A percentile compares a stretch with the other conserved stretches of the same genome.
Evolutionary conservation across 1,140 invertebrate genomes (phyloP).

Genomic region (Ostrea denselamellosa): DNA sequence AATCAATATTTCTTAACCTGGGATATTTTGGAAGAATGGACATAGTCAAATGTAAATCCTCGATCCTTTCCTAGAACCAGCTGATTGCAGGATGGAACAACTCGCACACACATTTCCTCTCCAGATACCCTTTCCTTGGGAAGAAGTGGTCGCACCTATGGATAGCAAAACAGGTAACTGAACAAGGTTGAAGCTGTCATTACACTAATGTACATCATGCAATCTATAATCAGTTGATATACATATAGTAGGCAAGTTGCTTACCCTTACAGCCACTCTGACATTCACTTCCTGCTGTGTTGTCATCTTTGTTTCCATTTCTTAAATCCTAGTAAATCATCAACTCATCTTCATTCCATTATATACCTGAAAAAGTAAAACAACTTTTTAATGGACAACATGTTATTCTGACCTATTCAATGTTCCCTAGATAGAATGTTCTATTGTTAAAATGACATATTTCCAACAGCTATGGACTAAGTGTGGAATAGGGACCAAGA

Average conservation of each 20-base stretch:
- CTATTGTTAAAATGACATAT: too few relatives aligned
- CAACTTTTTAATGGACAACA: background rate
- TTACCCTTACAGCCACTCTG: constrained; percentile 75
- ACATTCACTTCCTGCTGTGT: constrained; percentile 67
- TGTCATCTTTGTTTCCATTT: background rate
- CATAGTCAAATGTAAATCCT: constrained; percentile 93
- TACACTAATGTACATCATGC: too few relatives aligned
- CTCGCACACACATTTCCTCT: constrained; percentile 75
- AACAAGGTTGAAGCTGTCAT: too few relatives aligned
- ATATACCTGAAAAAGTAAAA: background rate
- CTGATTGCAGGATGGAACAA: constrained; percentile 82
- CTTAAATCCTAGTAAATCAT: background rate
- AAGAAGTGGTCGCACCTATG: constrained; percentile 76
- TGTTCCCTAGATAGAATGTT: too few relatives aligned
- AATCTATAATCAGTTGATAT: background rate
- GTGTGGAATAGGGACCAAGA: too few relatives aligned
- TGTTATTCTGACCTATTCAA: too few relatives aligned
- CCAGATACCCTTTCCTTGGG: constrained; percentile 75
- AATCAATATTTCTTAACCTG: constrained; percentile 81
- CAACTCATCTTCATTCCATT: background rate
- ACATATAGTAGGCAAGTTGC: constrained; percentile 25
- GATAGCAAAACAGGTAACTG: background rate
- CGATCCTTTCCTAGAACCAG: constrained; percentile 95
- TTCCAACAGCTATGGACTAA: too few relatives aligned
- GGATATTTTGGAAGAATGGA: constrained; percentile 85